phyloP scores from a whole-genome alignment of 1,140 invertebrate genomes.

The Pogonognathellus flavescens region DNA sequence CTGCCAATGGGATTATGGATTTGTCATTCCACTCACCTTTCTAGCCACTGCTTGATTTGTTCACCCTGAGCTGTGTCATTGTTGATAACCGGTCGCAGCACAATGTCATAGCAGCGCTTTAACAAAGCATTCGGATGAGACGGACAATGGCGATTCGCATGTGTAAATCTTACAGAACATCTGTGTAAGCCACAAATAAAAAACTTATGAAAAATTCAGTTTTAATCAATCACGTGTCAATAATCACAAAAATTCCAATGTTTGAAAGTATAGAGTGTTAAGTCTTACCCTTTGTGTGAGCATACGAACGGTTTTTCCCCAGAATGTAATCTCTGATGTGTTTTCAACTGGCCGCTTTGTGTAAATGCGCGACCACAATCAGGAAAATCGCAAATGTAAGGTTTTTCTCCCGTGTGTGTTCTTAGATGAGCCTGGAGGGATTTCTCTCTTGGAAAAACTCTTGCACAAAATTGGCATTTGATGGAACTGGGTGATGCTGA shows the following conservation, averaged over 20 bases:
- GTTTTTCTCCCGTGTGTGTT: slow-evolving; percentile 85
- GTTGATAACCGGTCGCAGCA: slow-evolving; percentile 72
- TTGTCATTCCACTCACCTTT: slow-evolving; percentile 71
- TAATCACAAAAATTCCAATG: no score
- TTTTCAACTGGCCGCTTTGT: slow-evolving; percentile 87
- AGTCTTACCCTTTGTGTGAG: slow-evolving; percentile 76
- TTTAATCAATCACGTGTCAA: no score
- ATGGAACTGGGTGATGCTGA: slow-evolving; percentile 80
- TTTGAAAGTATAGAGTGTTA: background rate
- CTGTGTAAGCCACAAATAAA: slow-evolving; percentile 67
- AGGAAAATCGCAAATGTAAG: slow-evolving; percentile 84
- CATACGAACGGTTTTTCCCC: slow-evolving; percentile 87
- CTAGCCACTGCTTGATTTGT: slow-evolving; percentile 75
- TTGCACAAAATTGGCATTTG: slow-evolving; percentile 80
- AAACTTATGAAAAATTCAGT: no score
- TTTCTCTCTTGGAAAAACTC: slow-evolving; percentile 86
- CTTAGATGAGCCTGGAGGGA: slow-evolving; percentile 84
- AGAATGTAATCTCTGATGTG: slow-evolving; percentile 83
- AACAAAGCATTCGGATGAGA: slow-evolving; percentile 76
- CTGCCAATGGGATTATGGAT: background rate
- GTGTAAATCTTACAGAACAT: slow-evolving; percentile 80
- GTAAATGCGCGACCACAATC: slow-evolving; percentile 83
- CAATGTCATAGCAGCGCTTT: slow-evolving; percentile 74
- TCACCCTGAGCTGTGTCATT: slow-evolving; percentile 73
- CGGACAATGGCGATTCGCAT: slow-evolving; percentile 84